Base-by-base conservation (phyloP, 2,797 vertebrate species). In the Phataginus tricuspis region DNA sequence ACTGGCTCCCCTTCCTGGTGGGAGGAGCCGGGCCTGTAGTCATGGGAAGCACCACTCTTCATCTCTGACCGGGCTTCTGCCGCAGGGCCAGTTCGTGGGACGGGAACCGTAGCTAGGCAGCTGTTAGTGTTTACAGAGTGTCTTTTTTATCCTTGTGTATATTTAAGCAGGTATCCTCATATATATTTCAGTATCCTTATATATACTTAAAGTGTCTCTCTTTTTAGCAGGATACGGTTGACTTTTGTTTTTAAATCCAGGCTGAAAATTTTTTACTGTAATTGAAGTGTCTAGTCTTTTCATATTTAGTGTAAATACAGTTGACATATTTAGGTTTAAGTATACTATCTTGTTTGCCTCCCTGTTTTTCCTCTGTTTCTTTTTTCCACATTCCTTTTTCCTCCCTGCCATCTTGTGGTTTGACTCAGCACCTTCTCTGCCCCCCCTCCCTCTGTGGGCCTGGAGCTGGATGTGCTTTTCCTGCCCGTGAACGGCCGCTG, bases 171-270 rank as follows among this genome's bases (percentile, higher is more conserved):
- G 16, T 34, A 19, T 42, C 23, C 21, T 66, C 12, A 19, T 53
- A 23, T 25, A 0, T 31, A 1, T 68, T 19, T 66, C 69, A 39
- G 37, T 59, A 7, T 53, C 45, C 23, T 7, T 34, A 4, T n/a
- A 11, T 63, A n/a, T 19, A 4, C 45, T 45, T 34, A 59, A 4
- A 12, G 19, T 59, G 2, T 31, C 3, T 39, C 61, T 74, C 39
- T 55, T 80, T 61, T 77, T 14, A 69, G 21, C 29, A 49, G 61
- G 13, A 21, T 31, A 8, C 4, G 23, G 4, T n/a, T 39, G 21
- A 27, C 37, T 80, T 49, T 53, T 78, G 10, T 45, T 88, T 79
- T 77, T 29, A 72, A 84, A 21, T 59, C 61, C 18, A 86, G 74
- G 14, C 16, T 80, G 29, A 82, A 57, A 75, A n/a, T 39, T 15